These are phyloP conservation scores for Acanthosoma haemorrhoidale DNA, from an alignment of 2,888 invertebrate genomes.

Conservation along the genomic window DNA sequence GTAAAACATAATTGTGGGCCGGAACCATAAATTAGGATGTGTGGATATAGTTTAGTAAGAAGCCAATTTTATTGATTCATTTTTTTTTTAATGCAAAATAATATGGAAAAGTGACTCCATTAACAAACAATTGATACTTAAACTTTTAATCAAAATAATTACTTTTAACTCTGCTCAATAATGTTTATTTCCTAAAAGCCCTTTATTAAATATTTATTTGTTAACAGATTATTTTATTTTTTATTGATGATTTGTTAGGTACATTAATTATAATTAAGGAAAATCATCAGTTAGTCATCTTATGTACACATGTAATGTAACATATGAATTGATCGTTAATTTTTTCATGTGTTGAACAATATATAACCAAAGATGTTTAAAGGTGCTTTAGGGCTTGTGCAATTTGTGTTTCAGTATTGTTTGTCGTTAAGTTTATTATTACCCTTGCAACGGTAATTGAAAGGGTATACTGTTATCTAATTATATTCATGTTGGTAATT, in stretches of 20 bases:
- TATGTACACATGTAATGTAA: too few relatives aligned
- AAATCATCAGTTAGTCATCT: too few relatives aligned
- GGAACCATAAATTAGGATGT: slow-evolving; percentile 21
- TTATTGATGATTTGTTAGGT: too few relatives aligned
- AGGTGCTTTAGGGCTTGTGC: slow-evolving; percentile 28
- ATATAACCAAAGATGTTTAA: neutral
- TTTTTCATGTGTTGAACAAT: neutral
- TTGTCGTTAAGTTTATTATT: slow-evolving; percentile 26
- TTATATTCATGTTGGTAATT: slow-evolving; percentile 24
- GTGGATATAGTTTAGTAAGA: slow-evolving; percentile 25
- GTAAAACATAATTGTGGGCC: slow-evolving; percentile 17
- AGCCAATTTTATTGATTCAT: neutral
- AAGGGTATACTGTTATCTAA: slow-evolving; percentile 16
- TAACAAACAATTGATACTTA: neutral
- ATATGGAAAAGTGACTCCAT: neutral
- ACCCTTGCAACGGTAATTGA: slow-evolving; percentile 8
- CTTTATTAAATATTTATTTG: neutral
- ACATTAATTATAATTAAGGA: too few relatives aligned
- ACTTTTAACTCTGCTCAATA: neutral
- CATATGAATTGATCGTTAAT: too few relatives aligned
- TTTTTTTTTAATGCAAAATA: slow-evolving; percentile 1
- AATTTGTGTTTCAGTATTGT: slow-evolving; percentile 24
- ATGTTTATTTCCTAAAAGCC: neutral
- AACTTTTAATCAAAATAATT: neutral
- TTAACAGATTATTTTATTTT: neutral